phyloP scores from a whole-genome alignment of 2,113 vertebrate species.

The Scomber colias region DNA sequence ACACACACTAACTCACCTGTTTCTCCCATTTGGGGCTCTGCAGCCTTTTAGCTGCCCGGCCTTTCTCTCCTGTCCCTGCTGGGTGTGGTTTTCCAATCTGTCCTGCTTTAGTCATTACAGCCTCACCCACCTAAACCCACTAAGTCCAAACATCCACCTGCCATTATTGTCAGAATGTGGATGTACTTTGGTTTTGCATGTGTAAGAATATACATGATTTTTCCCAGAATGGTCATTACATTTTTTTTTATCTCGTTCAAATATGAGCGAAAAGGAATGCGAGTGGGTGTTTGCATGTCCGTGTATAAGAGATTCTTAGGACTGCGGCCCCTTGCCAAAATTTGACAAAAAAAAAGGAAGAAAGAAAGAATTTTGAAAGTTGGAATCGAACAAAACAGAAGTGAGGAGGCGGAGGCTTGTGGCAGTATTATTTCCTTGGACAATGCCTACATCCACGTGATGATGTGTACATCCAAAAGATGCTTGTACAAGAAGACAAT shows the following conservation, averaged over 20 bases:
- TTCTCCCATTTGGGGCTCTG: conserved; percentile 68
- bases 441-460: conserved; percentile 4
- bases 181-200: conserved; percentile 10
- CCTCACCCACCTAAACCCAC: conserved; percentile 40
- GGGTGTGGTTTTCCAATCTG: conserved; percentile 74
- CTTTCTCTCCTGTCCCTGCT: conserved; percentile 59
- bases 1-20: conserved; percentile 67
- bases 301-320: conserved; percentile 13
- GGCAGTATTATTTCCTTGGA: conserved; percentile 28
- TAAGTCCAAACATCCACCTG: conserved; percentile 60
- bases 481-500: conserved; percentile 37
- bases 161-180: conserved; percentile 2
- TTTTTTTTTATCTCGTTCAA: conserved; percentile 53
- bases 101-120: conserved; percentile 72
- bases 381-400: conserved; percentile 18
- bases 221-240: conserved; percentile 65
- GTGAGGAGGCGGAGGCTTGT: conserved; percentile 23
- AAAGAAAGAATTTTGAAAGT: not conserved
- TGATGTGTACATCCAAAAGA: conserved; percentile 34
- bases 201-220: conserved; percentile 32
- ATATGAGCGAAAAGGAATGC: conserved; percentile 50
- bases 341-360: not conserved
- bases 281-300: conserved; percentile 37
- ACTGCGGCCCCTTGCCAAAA: conserved; percentile 23
- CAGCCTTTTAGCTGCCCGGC: conserved; percentile 44